Evolutionary conservation across 1,140 invertebrate genomes (phyloP), one percentile per base, ranked within the genome.

Genomic region (Anastrepha ludens): DNA sequence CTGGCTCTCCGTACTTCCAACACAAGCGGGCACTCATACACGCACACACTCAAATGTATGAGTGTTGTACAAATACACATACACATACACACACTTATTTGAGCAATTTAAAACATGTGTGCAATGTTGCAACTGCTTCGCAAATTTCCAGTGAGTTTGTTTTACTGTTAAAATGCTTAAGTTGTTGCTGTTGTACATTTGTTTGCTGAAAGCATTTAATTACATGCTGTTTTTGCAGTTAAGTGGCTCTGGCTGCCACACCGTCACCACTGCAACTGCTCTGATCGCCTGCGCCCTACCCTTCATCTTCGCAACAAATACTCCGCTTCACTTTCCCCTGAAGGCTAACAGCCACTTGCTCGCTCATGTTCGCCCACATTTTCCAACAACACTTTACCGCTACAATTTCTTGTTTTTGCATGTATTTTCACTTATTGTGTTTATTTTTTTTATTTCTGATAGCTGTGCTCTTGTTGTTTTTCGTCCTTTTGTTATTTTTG

Each of bases 141-240:
- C 44, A 81, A 81, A 81, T 58, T 70, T 81, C 20, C 74, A 55
- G 15, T 81, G 47, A 55, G 20, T 81, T 58, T 50, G 47, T 81
- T 81, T 81, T 55, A 47, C 29, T 58, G 17, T 91, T 91, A 90
- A 91, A 91, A 90, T 91, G 90, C 90, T 91, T 91, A 91, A 90
- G 90, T 90, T 91, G 90, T 89, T 81, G n/a, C 59, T 44, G 62
- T 86, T n/a, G 85, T 41, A 47, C 65, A 87, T 88, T 89, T 86
- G 86, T 89, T 88, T 88, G 47, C 78, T 88, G 88, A 65, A 88
- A 86, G 87, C 85, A 86, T 81, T 81, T 58, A 81, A 81, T 81
- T 58, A 81, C 74, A 81, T 55, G 74, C 74, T 81, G 74, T 81
- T 81, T 78, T 81, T 81, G 47, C 74, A 81, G 74, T 81, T 81